A percentile compares a stretch with the other conserved stretches of the same genome.
Conservation (phyloP, 2,888 invertebrate genomes). For the Phania funesta region DNA sequence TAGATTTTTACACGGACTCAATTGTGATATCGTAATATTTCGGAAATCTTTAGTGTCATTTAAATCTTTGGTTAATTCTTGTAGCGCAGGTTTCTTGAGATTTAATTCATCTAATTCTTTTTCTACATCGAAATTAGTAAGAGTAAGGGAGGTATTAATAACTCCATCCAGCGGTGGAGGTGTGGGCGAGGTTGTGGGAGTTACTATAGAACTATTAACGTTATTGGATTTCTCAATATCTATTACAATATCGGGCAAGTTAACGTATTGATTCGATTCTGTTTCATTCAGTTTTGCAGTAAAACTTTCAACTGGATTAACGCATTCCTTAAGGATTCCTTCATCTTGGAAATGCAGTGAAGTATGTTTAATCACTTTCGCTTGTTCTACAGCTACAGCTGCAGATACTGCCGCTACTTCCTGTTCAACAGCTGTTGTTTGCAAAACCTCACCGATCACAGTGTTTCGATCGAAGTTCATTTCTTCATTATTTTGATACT, state of each 20-base stretch:
- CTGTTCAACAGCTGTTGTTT: slow-evolving; percentile 64
- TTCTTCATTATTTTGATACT: slow-evolving; percentile 68
- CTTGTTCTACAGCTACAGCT: not conserved
- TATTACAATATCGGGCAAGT: slow-evolving; percentile 80
- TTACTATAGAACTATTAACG: slow-evolving; percentile 41
- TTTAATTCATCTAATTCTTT: slow-evolving; percentile 76
- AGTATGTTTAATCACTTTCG: not conserved
- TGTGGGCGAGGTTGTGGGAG: slow-evolving; percentile 13
- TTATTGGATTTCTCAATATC: slow-evolving; percentile 79
- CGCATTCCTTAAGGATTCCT: not conserved
- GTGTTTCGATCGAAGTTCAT: slow-evolving; percentile 39
- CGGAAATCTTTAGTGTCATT: slow-evolving; percentile 7
- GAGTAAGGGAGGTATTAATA: slow-evolving; percentile 48
- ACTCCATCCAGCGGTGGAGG: not conserved
- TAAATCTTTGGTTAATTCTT: slow-evolving; percentile 29
- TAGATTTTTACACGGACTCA: slow-evolving; percentile 36
- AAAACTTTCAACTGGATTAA: not conserved
- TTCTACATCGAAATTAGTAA: slow-evolving; percentile 76
- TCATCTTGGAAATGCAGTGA: not conserved
- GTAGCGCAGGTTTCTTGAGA: slow-evolving; percentile 39
- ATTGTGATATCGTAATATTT: slow-evolving; percentile 13
- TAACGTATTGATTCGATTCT: slow-evolving; percentile 73
- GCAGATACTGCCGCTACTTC: slow-evolving; percentile 9
- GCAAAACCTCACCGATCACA: slow-evolving; percentile 44
- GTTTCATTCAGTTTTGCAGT: slow-evolving; percentile 20